These are phyloP conservation scores for Etheostoma nigrum DNA, from an alignment of 2,797 vertebrate genomes.

Conservation along the genomic window DNA sequence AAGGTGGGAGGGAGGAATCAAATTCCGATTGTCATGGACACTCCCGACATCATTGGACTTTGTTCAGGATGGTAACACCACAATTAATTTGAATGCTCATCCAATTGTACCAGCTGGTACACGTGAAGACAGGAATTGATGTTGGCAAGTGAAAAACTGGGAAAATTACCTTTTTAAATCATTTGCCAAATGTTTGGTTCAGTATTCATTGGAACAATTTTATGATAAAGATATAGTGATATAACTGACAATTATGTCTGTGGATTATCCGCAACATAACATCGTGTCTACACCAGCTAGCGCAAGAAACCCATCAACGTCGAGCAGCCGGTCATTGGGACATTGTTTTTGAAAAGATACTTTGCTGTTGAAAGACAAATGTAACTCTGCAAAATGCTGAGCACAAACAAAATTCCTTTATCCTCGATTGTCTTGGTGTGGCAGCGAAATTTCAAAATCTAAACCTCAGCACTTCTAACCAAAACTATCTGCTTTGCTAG, in stretches of 20 bases:
- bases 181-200: constrained; percentile 2
- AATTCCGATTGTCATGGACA: constrained; percentile 32
- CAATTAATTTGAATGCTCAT: constrained; percentile 13
- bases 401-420: constrained; percentile 32
- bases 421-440: constrained; percentile 10
- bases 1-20: constrained; percentile 21
- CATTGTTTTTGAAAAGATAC: constrained; percentile 31
- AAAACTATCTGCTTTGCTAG: constrained; percentile 31
- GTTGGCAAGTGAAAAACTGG: neutral
- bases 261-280: constrained; percentile 5
- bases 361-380: constrained; percentile 35
- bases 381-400: constrained; percentile 17
- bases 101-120: neutral
- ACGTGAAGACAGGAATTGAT: neutral
- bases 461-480: constrained; percentile 36
- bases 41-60: constrained; percentile 18
- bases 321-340: constrained; percentile 14
- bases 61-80: constrained; percentile 19
- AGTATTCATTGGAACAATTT: neutral
- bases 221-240: constrained; percentile 25
- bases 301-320: neutral
- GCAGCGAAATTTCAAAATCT: constrained; percentile 25
- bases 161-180: neutral
- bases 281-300: neutral
- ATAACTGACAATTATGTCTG: neutral